A percentile compares a stretch with the other conserved stretches of the same genome.
Evolutionary conservation across 2,113 vertebrate species (phyloP).

Genomic region (Tychaedon coryphoeus): DNA sequence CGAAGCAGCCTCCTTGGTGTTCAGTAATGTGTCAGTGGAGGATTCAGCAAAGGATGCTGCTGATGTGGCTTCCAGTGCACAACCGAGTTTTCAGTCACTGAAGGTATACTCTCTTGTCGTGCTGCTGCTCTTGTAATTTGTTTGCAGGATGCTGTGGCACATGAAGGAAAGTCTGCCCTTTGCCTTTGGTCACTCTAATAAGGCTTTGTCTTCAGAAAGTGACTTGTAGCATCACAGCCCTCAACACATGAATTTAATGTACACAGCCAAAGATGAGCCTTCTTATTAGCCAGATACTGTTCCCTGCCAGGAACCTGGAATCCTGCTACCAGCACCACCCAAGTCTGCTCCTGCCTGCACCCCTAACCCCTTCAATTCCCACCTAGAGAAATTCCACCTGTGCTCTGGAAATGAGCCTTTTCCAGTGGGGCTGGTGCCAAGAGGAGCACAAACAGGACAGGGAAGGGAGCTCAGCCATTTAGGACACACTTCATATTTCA

Average conservation of each 20-base stretch:
- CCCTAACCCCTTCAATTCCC: neutral
- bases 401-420: neutral
- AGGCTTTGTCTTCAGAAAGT: neutral
- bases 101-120: neutral
- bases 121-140: neutral
- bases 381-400: fast-evolving
- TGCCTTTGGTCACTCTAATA: neutral
- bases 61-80: neutral
- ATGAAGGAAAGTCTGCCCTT: neutral
- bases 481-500: neutral
- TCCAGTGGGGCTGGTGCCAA: neutral
- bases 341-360: neutral
- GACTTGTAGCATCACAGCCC: neutral
- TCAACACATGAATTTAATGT: neutral
- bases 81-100: neutral
- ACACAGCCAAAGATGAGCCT: neutral
- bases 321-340: neutral
- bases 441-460: neutral
- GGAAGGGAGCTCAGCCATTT: neutral
- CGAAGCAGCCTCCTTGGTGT: neutral
- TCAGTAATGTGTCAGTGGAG: neutral
- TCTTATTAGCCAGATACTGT: neutral
- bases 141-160: no score
- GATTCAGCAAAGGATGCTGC: neutral
- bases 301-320: neutral